phyloP scores from a whole-genome alignment of 2,888 invertebrate genomes.

The Dione juno region DNA sequence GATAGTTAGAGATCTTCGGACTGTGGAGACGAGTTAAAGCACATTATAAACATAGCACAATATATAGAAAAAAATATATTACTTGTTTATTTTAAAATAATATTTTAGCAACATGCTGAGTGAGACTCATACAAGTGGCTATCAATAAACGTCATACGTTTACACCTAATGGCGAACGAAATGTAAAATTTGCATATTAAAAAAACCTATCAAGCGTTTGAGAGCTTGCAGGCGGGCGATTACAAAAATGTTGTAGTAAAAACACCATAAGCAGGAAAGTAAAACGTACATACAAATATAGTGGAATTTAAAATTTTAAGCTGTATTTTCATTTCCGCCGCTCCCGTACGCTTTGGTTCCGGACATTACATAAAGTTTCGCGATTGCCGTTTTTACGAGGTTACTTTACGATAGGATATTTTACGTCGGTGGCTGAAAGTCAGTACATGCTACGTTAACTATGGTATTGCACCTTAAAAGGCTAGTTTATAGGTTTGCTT shows the following conservation, averaged over 20 bases:
- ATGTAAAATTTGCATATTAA: conserved; percentile 14
- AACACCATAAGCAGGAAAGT: conserved; percentile 31
- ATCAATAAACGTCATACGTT: background rate
- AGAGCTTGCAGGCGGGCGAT: conserved; percentile 33
- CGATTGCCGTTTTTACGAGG: conserved; percentile 58
- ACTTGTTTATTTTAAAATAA: background rate
- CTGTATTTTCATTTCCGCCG: conserved; percentile 37
- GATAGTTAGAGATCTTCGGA: no score
- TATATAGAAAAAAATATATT: no score
- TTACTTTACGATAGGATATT: conserved; percentile 47
- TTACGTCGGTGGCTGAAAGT: conserved; percentile 33
- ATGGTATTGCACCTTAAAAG: conserved; percentile 18
- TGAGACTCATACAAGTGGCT: background rate
- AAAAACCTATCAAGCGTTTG: conserved; percentile 30
- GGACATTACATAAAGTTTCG: conserved; percentile 45
- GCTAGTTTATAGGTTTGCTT: conserved; percentile 14
- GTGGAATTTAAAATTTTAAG: conserved; percentile 35
- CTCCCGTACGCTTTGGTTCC: conserved; percentile 15
- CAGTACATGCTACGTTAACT: conserved; percentile 10
- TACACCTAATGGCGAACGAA: background rate
- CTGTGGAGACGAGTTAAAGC: no score
- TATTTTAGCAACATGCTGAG: background rate
- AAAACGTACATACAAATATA: conserved; percentile 40
- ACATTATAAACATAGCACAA: no score
- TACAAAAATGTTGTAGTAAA: conserved; percentile 37